Conservation (phyloP, 1,140 invertebrate species). For the Cydia fagiglandana region DNA sequence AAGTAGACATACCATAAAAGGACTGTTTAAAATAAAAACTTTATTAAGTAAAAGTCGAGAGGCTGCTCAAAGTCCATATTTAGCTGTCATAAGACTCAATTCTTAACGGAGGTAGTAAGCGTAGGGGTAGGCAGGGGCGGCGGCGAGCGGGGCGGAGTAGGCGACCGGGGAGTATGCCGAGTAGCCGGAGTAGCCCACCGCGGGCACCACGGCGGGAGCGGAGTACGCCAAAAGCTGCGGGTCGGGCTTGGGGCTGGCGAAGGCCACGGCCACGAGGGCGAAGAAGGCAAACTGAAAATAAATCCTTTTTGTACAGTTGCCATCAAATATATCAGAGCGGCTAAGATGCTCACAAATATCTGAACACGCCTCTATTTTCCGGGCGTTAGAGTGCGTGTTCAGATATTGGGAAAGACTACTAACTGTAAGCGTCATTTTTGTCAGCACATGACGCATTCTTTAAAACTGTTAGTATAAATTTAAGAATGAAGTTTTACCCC, state of each 20-base stretch:
- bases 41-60: background rate
- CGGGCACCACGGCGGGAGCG: constrained; percentile 45
- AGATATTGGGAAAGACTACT: too few species aligned
- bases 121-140: constrained; percentile 41
- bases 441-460: too few species aligned
- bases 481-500: too few species aligned
- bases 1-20: background rate
- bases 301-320: too few species aligned
- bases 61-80: background rate
- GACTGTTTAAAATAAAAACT: background rate
- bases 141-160: constrained; percentile 35
- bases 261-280: constrained; percentile 75
- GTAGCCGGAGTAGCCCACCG: constrained; percentile 71
- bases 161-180: constrained; percentile 40
- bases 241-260: constrained; percentile 69
- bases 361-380: too few species aligned
- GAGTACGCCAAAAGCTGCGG: constrained; percentile 54
- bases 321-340: too few species aligned
- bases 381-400: too few species aligned
- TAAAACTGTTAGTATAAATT: too few species aligned
- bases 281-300: constrained; percentile 72
- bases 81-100: too few species aligned
- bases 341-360: too few species aligned
- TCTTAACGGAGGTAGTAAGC: constrained; percentile 50
- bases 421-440: too few species aligned